Base-by-base conservation (phyloP, 2,797 vertebrate genomes). In the Naso thynnoides region DNA sequence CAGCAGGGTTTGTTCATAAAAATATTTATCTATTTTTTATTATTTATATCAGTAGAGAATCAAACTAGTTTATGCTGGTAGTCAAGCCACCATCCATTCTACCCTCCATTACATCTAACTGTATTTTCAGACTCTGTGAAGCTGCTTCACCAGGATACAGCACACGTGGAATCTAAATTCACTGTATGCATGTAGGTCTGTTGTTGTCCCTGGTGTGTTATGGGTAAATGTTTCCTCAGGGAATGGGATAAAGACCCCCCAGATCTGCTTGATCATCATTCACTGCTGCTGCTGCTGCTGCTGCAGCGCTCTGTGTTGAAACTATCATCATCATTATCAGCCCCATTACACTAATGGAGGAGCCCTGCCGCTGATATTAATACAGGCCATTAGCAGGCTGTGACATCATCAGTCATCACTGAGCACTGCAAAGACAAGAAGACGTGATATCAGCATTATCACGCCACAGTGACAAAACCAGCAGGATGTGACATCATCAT, bases 281-380 rank as follows among this genome's bases (percentile, higher is more conserved):
- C 79, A 85, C 66, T 61, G 77, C 79, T 47, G 33, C 56, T 8
- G 38, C 47, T 53, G 67, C 45, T 29, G 33, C 66, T 2, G 62
- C 81, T 42, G 81, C 84, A 75, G 87, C 82, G 81, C 71, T 73
- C 82, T 66, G 71, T 86, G 89, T 82, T 89, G 85, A 88, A 84
- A 86, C 84, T 86, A 87, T 92, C 92, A 91, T 92, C 90, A 91
- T 93, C 92, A 88, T 95, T 92, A 94, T 92, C 90, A 88, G 91
- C 87, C 78, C 90, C 92, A 95, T 95, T 94, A 94, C 89, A 85
- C 91, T 94, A 94, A 94, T 92, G 92, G 91, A 88, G 87, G 85
- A 33, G 73, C 79, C 68, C 83, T 73, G 67, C 87, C 52, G 71
- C 70, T 82, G 89, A 90, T 92, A 91, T 93, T 90, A 93, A 94